Base-by-base conservation (phyloP, 1,140 invertebrate species). In the Trachymyrmex cornetzi region DNA sequence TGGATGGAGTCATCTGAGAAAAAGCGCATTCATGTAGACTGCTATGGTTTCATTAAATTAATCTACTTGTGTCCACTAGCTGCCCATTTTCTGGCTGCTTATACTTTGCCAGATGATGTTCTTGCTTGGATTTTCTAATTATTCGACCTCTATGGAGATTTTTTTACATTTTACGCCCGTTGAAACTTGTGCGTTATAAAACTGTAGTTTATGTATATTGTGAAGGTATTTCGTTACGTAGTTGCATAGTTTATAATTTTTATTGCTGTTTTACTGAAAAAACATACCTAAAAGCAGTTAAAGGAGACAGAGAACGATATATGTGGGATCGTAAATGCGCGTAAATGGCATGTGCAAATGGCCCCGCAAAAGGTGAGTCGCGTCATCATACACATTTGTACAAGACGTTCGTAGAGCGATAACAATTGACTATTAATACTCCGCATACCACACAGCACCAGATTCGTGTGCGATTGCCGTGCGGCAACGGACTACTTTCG, bases 351-450 rank as follows among this genome's bases (percentile, higher is more conserved):
- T 77, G 59, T 85, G 69, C 59, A 86, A 87, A 74, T 85, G 85
- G 48, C 38, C 22, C 34, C 71, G 81, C 81, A 74, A 87, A 74
- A 87, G 67, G 59, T 27, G 80, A 72, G 69, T 67, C 64, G 80
- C 81, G 67, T 87, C 80, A 87, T 74, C 86, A 24, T 27, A 57
- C 80, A 74, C 67, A 59, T 86, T 86, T 86, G 75, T 86, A 81
- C 38, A 69, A 82, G 57, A 80, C 75, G 67, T 64, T 77, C 82
- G 80, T 87, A 63, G 72, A 85, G 79, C 59, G 89, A 90, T 85
- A 90, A 91, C 88, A 89, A 89, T 91, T 80, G 86, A 27, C 87
- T 88, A 89, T 92, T 90, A 90, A 91, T 92, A 92, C 27, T 19
- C 87, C 50, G 77, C 38, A 53, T 38, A 63, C 74, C 34, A n/a